Evolutionary conservation across 1,140 invertebrate genomes (phyloP).

Genomic region (Eubasilissa regina): DNA sequence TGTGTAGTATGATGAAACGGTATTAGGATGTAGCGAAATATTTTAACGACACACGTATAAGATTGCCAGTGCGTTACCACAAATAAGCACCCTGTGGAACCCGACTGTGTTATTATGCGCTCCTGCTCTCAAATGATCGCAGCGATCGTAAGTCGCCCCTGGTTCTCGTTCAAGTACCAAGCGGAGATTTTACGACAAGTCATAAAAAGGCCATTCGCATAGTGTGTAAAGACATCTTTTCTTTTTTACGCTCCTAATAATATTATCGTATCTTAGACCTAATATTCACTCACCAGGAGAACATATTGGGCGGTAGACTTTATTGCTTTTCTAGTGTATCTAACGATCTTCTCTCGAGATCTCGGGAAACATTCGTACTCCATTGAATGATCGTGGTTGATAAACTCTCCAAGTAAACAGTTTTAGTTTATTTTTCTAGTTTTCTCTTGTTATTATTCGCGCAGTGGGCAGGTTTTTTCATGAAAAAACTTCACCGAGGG

Average conservation of each 20-base stretch:
- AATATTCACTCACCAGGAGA: slow-evolving; percentile 58
- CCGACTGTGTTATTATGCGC: slow-evolving; percentile 1
- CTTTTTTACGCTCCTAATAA: slow-evolving; percentile 58
- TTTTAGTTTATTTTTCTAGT: slow-evolving; percentile 17
- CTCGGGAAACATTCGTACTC: slow-evolving; percentile 48
- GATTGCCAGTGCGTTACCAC: too few relatives aligned
- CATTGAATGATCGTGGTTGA: slow-evolving; percentile 52
- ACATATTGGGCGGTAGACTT: slow-evolving; percentile 57
- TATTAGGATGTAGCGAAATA: too few relatives aligned
- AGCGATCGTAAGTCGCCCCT: slow-evolving; percentile 51
- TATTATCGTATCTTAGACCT: slow-evolving; percentile 58
- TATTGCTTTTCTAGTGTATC: slow-evolving; percentile 49
- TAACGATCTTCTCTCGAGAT: slow-evolving; percentile 45
- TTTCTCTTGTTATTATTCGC: background rate
- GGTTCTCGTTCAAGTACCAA: slow-evolving; percentile 51
- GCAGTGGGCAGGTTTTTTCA: background rate
- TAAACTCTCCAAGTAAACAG: slow-evolving; percentile 39
- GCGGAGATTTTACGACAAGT: slow-evolving; percentile 59
- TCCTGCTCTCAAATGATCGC: slow-evolving; percentile 41
- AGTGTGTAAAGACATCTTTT: slow-evolving; percentile 60
- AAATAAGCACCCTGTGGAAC: slow-evolving; percentile 17
- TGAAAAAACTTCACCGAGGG: background rate
- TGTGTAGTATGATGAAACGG: too few relatives aligned
- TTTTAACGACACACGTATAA: too few relatives aligned
- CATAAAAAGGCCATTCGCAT: slow-evolving; percentile 59